These are phyloP conservation scores for Anarhynchus alexandrinus DNA, from an alignment of 2,113 vertebrate species.

Conservation along the genomic window DNA sequence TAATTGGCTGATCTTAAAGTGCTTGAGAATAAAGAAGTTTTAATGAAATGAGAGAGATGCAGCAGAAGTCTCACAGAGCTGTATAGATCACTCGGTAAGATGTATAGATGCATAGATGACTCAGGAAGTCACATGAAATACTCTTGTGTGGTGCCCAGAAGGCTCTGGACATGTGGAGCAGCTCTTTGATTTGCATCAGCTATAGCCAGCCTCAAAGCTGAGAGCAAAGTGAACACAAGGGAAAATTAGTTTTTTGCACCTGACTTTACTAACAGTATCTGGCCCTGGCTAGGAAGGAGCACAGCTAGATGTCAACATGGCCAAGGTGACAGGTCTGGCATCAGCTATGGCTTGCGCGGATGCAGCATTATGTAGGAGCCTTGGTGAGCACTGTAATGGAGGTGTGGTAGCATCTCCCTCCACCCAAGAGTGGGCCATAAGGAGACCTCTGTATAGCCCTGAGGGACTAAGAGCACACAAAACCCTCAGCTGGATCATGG, in stretches of 20 bases:
- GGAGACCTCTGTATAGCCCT: slow-evolving; percentile 75
- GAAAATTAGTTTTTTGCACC: background rate
- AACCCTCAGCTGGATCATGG: slow-evolving; percentile 73
- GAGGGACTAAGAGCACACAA: slow-evolving; percentile 70
- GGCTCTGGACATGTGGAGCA: background rate
- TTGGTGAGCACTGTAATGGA: slow-evolving; percentile 61
- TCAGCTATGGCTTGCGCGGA: slow-evolving; percentile 74
- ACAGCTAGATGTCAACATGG: accelerated
- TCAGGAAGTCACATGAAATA: background rate
- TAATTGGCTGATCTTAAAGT: background rate
- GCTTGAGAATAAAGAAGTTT: background rate
- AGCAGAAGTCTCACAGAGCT: background rate
- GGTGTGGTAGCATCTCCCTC: slow-evolving; percentile 76
- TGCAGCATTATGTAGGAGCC: slow-evolving; percentile 72
- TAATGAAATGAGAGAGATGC: background rate
- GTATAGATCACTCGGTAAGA: background rate
- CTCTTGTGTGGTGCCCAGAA: accelerated
- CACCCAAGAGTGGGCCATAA: slow-evolving; percentile 80
- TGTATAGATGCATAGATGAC: too few species aligned
- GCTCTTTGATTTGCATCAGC: background rate
- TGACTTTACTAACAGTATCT: background rate
- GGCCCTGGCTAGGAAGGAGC: background rate
- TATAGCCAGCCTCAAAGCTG: background rate
- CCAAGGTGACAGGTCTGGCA: background rate
- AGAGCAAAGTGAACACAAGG: background rate